Conservation (phyloP, 1,140 invertebrate species). For the Nylanderia fulva region DNA sequence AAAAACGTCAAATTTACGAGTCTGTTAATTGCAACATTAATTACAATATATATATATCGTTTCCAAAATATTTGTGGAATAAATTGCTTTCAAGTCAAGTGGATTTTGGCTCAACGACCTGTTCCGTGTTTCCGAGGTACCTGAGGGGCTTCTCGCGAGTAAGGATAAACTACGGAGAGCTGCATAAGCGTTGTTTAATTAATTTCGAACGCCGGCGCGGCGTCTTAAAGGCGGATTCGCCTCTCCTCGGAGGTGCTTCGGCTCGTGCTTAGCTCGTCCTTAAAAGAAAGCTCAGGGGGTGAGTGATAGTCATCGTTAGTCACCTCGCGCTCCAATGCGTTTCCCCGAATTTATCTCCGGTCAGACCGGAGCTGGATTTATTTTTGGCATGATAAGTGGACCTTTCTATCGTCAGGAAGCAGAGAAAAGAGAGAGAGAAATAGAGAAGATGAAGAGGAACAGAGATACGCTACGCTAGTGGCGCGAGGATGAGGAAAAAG, state of each 20-base stretch:
- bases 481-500: too few relatives aligned
- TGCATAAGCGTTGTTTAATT: slow-evolving; percentile 65
- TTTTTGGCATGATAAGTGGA: slow-evolving; percentile 71
- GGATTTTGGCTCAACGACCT: slow-evolving; percentile 12
- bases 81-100: background rate
- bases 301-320: slow-evolving; percentile 64
- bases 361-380: slow-evolving; percentile 52
- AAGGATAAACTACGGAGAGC: too few relatives aligned
- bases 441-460: too few relatives aligned
- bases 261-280: slow-evolving; percentile 45
- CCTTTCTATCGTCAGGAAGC: too few relatives aligned
- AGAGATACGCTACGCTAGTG: too few relatives aligned
- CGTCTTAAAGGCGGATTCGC: slow-evolving; percentile 38
- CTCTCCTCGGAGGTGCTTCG: background rate
- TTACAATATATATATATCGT: slow-evolving; percentile 28
- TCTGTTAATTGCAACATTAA: slow-evolving; percentile 51
- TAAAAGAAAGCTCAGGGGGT: slow-evolving; percentile 44
- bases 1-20: slow-evolving; percentile 40
- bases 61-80: background rate
- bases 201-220: slow-evolving; percentile 55
- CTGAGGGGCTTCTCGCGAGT: too few relatives aligned
- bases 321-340: slow-evolving; percentile 57
- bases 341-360: slow-evolving; percentile 61
- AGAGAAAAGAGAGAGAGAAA: too few relatives aligned
- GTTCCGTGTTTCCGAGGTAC: too few relatives aligned